Percentiles rank a stretch among this genome's conserved stretches.
phyloP scores from a whole-genome alignment of 1,140 invertebrate genomes.

The Lineus longissimus region DNA sequence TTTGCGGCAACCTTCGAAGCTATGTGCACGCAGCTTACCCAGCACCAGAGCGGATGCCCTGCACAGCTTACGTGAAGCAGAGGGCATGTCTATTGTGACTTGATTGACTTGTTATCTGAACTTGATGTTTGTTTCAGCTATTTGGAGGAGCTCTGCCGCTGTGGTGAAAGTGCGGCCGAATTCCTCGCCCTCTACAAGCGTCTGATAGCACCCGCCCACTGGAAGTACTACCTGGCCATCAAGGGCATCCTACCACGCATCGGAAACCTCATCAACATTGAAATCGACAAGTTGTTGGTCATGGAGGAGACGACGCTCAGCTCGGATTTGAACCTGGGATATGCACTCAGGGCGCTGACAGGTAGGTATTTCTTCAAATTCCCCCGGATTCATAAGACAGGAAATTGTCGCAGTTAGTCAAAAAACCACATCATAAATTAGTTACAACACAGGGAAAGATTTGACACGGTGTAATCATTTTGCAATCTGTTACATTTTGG shows the following conservation, averaged over 20 bases:
- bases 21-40: no score
- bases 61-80: no score
- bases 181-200: slow-evolving; percentile 73
- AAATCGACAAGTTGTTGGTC: slow-evolving; percentile 70
- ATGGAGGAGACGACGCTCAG: slow-evolving; percentile 72
- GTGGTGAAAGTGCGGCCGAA: slow-evolving; percentile 86
- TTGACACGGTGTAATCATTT: no score
- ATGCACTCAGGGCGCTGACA: slow-evolving; percentile 49
- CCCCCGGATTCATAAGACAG: no score
- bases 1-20: no score
- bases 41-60: no score
- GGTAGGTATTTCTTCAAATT: slow-evolving; percentile 21
- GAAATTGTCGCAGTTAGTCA: no score
- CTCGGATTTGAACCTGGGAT: slow-evolving; percentile 87
- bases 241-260: slow-evolving; percentile 77
- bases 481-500: no score
- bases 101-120: no score
- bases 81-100: no score
- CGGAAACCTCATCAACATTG: slow-evolving; percentile 76
- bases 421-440: no score
- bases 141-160: slow-evolving; percentile 61
- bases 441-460: no score
- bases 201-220: slow-evolving; percentile 69
- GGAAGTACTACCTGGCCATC: slow-evolving; percentile 78
- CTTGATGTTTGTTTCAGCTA: slow-evolving; percentile 57